Evolutionary conservation across 2,888 invertebrate species (phyloP), one percentile per base, ranked within the genome.

Genomic region (Orchestes rusci): DNA sequence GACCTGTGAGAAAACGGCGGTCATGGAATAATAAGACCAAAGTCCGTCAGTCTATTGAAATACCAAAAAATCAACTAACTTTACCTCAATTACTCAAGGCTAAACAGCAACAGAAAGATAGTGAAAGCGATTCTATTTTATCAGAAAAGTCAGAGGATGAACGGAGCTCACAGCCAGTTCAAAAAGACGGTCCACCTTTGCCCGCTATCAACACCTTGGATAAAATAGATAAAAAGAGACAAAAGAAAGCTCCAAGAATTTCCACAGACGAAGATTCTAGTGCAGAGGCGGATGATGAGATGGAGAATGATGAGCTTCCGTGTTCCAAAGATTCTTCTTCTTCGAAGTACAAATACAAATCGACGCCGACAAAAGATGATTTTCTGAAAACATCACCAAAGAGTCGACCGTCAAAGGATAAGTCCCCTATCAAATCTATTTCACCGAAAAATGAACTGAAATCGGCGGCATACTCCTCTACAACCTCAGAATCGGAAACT

Each of bases 281-380:
- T 4, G 78, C 78, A 1, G 79, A 79, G 60, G 79, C 79, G 17
- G 79, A 79, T 56, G 79, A 79, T 61, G 79, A 80, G 61, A 78
- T 79, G 79, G 79, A 79, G 52, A 75, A 76, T 23, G 78, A 78
- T 45, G 77, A 77, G 59, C 66, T 72, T 3, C 74, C 75, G 29
- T 71, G 73, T 34, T 70, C 67, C 41, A 63, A 68, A 40, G 63
- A 67, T 12, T 50, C 43, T 1, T 69, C 43, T 4, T 69, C 68
- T 40, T 70, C 73, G 0, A 75, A 75, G 53, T 65, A 61, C 44
- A 64, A 61, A 46, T 58, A 58, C 35, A 60, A 60, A 39, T 18
- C 15, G 5, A 51, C 55, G 12, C 58, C 53, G 40, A 74, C 59
- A 70, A 68, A 72, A 54, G 69, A 58, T 27, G 54, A 55, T 27